Percentiles rank a stretch among this genome's conserved stretches.
phyloP scores from a whole-genome alignment of 2,797 vertebrate genomes.

The Enteromius anoplus region DNA sequence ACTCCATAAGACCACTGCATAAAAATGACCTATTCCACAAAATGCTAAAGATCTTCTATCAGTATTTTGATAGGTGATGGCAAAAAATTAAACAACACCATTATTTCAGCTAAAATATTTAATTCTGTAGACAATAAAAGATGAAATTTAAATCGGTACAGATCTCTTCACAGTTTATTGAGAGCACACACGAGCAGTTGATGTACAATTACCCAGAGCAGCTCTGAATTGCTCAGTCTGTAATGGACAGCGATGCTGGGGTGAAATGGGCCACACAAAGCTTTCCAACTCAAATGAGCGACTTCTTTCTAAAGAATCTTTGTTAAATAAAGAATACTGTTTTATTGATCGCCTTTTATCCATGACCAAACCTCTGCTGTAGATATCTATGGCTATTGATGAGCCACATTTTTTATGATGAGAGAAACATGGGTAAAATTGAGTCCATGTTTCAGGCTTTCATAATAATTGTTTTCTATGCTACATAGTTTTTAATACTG shows the following conservation, averaged over 20 bases:
- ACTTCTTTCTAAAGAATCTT: slow-evolving; percentile 35
- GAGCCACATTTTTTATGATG: slow-evolving; percentile 15
- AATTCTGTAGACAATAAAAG: neutral
- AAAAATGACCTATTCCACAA: neutral
- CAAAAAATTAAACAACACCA: neutral
- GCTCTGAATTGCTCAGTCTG: slow-evolving; percentile 26
- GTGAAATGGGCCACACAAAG: slow-evolving; percentile 37
- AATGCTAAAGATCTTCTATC: neutral
- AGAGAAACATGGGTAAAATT: slow-evolving; percentile 13
- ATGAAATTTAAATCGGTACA: slow-evolving; percentile 10
- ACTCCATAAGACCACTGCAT: neutral
- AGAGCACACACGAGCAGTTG: slow-evolving; percentile 45
- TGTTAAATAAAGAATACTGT: slow-evolving; percentile 29
- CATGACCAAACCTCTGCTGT: neutral
- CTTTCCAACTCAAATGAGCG: slow-evolving; percentile 23
- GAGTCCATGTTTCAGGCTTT: neutral
- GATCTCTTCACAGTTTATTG: slow-evolving; percentile 16
- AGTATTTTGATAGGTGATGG: neutral
- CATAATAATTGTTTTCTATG: slow-evolving; percentile 7
- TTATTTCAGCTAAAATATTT: slow-evolving; percentile 1
- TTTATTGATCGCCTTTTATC: neutral
- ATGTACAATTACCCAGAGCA: slow-evolving; percentile 46
- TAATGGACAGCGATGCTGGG: slow-evolving; percentile 45
- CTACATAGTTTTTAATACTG: slow-evolving; percentile 7
- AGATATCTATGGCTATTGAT: slow-evolving; percentile 20